Conservation (phyloP, 2,797 vertebrate species). For the Poecilia velifera region DNA sequence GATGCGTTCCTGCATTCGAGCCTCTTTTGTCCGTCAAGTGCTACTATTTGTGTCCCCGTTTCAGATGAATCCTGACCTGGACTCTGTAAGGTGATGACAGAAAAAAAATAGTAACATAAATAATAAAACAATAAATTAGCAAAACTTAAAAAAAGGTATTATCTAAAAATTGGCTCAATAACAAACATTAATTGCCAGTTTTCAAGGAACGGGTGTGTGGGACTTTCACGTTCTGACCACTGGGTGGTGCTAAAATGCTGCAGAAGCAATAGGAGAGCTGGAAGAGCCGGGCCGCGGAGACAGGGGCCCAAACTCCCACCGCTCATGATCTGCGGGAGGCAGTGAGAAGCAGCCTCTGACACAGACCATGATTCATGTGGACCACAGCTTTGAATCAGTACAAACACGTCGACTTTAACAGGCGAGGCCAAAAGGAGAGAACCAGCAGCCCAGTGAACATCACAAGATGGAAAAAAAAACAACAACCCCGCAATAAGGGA, state of each 20-base stretch:
- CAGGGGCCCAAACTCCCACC: constrained; percentile 56
- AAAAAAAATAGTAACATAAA: neutral
- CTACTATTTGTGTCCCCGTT: constrained; percentile 60
- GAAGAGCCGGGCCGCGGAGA: constrained; percentile 37
- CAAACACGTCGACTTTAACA: constrained; percentile 34
- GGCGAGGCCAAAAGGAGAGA: constrained; percentile 22
- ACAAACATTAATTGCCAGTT: neutral
- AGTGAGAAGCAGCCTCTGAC: constrained; percentile 52
- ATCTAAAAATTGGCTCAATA: no score
- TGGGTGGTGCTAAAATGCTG: constrained; percentile 59
- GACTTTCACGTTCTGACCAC: constrained; percentile 39
- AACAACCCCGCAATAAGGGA: constrained; percentile 11
- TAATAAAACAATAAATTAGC: neutral
- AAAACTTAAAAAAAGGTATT: no score
- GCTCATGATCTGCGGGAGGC: constrained; percentile 69
- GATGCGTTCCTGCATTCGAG: constrained; percentile 47
- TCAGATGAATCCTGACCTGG: constrained; percentile 55
- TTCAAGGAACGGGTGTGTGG: neutral
- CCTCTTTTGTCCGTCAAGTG: constrained; percentile 34
- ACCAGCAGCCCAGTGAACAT: neutral
- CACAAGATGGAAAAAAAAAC: neutral
- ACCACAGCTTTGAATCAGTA: constrained; percentile 42
- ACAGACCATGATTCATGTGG: constrained; percentile 68
- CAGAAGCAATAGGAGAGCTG: neutral
- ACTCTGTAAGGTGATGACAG: constrained; percentile 22